Evolutionary conservation across 2,113 vertebrate genomes (phyloP).

Genomic region (Corapipo altera): DNA sequence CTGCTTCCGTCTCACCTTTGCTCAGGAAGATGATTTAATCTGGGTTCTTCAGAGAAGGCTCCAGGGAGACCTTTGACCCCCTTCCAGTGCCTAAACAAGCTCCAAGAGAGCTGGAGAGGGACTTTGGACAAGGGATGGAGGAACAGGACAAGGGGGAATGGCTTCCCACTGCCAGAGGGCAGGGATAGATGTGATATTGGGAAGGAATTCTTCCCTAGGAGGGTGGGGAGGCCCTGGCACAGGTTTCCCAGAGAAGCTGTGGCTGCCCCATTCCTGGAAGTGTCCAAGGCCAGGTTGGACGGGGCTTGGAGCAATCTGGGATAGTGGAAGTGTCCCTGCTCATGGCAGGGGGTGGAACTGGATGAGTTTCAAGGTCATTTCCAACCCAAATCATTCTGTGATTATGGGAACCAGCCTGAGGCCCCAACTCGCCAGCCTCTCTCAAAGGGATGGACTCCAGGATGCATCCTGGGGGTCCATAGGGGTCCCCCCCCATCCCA

Average conservation of each 20-base stretch:
- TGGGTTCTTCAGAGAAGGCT: neutral
- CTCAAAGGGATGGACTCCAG: accelerated
- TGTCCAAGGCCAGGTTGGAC: accelerated
- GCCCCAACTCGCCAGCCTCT: neutral
- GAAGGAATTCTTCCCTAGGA: neutral
- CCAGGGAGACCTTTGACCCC: neutral
- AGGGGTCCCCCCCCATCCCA: neutral
- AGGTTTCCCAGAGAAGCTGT: neutral
- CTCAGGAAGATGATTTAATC: neutral
- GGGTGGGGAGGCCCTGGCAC: accelerated
- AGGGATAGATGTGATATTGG: neutral
- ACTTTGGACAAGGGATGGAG: neutral
- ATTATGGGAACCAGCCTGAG: neutral
- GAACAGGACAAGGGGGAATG: neutral
- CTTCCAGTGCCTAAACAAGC: neutral
- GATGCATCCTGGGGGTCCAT: accelerated
- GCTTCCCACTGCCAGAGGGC: neutral
- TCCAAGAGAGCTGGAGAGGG: neutral
- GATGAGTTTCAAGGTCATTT: neutral
- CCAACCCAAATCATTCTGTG: neutral
- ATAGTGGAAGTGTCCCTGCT: accelerated
- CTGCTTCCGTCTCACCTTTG: neutral
- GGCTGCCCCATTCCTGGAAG: neutral
- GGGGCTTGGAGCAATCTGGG: accelerated
- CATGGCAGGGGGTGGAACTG: neutral